These are phyloP conservation scores for Phenganax stokvisi DNA, from an alignment of 92 coral and sea anemone species.

Conservation along the genomic window DNA sequence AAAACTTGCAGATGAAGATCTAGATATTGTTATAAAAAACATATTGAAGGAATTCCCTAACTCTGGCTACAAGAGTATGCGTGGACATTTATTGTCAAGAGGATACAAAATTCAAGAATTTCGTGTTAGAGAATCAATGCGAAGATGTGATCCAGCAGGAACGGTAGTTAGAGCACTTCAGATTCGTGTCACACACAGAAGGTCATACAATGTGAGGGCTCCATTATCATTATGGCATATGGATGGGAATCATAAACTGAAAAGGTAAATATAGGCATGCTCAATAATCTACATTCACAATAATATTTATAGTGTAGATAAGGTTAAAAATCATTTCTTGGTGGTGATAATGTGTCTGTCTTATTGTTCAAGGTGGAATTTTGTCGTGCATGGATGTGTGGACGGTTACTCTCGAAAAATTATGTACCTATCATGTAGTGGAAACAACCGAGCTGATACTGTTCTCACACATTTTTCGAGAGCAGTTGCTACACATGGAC, in stretches of 20 bases:
- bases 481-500: no score
- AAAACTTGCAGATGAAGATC: constrained; percentile 46
- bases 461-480: no score
- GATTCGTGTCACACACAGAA: constrained; percentile 57
- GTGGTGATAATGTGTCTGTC: no score
- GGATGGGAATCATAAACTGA: constrained; percentile 16
- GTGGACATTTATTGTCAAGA: constrained; percentile 54
- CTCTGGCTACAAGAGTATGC: constrained; percentile 60
- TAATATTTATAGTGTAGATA: no score
- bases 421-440: constrained; percentile 8
- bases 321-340: no score
- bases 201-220: constrained; percentile 53
- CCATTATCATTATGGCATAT: constrained; percentile 61
- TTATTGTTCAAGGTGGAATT: no score
- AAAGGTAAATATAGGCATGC: no score
- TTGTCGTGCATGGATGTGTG: background rate
- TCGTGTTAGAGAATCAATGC: constrained; percentile 41
- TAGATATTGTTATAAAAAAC: constrained; percentile 44
- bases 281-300: no score
- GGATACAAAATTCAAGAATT: constrained; percentile 54
- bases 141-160: constrained; percentile 51
- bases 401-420: constrained; percentile 12
- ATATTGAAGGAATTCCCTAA: constrained; percentile 57
- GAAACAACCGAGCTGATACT: constrained; percentile 5
- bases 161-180: constrained; percentile 65